phyloP scores from a whole-genome alignment of 2,888 invertebrate genomes.

The Neria commutata region DNA sequence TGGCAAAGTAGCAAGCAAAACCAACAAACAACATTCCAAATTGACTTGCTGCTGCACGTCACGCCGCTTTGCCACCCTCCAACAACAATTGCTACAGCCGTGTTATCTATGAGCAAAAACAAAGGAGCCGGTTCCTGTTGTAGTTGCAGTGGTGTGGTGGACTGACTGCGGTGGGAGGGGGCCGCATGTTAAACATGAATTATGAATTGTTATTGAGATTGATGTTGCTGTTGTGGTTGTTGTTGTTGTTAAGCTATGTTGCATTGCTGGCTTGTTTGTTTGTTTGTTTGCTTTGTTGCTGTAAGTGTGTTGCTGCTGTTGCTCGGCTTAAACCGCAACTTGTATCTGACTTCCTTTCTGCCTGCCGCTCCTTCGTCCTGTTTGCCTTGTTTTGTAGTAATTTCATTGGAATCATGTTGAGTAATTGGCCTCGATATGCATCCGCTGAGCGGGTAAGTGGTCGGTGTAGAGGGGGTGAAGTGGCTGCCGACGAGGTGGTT shows the following conservation, averaged over 20 bases:
- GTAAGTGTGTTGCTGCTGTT: not conserved
- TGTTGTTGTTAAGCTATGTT: constrained; percentile 24
- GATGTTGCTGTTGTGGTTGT: constrained; percentile 46
- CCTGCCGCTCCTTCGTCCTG: not conserved
- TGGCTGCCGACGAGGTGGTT: too few species aligned
- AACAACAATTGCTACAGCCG: too few species aligned
- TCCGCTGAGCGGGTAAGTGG: constrained; percentile 6
- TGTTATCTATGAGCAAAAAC: too few species aligned
- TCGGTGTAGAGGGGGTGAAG: too few species aligned
- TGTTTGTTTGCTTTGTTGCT: not conserved
- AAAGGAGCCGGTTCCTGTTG: too few species aligned
- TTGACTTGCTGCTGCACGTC: constrained; percentile 1
- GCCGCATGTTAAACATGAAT: constrained; percentile 60
- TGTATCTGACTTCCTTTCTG: constrained; percentile 30
- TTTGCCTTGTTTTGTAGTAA: constrained; percentile 47
- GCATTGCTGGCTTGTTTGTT: not conserved
- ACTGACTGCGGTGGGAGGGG: constrained; percentile 7
- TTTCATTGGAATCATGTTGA: constrained; percentile 61
- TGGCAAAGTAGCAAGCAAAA: constrained; percentile 5
- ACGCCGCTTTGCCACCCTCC: not conserved
- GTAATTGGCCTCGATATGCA: constrained; percentile 49
- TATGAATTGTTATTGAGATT: constrained; percentile 63
- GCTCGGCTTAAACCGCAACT: constrained; percentile 18
- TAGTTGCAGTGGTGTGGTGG: not conserved
- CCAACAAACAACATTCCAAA: constrained; percentile 3